A percentile compares a stretch with the other conserved stretches of the same genome.
Conservation (phyloP, 2,113 vertebrate genomes). For the Eidolon helvum region DNA sequence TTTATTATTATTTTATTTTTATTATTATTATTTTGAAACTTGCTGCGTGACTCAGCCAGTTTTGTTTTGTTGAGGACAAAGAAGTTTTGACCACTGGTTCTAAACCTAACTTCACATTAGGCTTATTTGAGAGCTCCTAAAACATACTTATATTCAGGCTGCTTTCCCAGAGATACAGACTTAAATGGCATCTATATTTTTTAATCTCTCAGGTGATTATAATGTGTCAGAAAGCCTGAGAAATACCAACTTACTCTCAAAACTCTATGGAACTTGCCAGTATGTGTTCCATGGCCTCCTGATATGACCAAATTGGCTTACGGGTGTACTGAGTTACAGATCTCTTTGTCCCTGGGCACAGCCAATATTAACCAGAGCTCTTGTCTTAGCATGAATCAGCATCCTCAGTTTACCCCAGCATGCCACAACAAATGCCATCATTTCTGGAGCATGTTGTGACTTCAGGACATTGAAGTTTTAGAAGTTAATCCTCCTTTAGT, state of each 20-base stretch:
- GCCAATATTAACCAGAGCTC: neutral
- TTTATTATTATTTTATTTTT: neutral
- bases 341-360: neutral
- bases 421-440: neutral
- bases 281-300: neutral
- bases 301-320: neutral
- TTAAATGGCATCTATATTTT: neutral
- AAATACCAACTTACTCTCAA: neutral
- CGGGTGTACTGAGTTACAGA: neutral
- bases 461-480: neutral
- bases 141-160: neutral
- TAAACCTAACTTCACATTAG: neutral
- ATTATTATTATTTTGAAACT: neutral
- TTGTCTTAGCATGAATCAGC: neutral
- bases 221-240: neutral
- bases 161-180: neutral
- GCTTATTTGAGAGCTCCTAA: neutral
- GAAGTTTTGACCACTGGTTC: neutral
- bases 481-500: neutral
- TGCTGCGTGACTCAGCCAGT: neutral
- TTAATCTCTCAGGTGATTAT: neutral
- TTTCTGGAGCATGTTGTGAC: neutral
- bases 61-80: neutral
- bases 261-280: neutral
- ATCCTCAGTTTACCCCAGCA: neutral